Conservation (phyloP, 2,113 vertebrate genomes). For the Noctilio leporinus region DNA sequence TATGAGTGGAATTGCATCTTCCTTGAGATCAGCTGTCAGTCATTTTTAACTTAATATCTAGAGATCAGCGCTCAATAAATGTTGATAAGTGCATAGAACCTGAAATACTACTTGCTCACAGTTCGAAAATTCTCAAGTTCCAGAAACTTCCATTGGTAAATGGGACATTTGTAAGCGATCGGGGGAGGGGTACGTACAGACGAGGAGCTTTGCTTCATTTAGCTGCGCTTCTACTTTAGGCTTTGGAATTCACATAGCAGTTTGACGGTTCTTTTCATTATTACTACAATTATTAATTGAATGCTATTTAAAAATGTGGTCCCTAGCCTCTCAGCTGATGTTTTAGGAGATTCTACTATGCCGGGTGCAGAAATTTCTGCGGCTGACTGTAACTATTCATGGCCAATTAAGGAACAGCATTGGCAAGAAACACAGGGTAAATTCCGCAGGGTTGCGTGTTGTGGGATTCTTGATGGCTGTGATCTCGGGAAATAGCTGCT, state of each 20-base stretch:
- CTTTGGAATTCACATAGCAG: background rate
- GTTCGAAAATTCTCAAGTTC: background rate
- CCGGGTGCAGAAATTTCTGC: conserved; percentile 45
- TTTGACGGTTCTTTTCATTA: conserved; percentile 50
- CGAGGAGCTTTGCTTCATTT: background rate
- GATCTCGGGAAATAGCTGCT: background rate
- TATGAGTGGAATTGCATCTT: background rate
- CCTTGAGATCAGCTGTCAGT: background rate
- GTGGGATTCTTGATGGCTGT: background rate
- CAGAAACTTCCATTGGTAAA: background rate
- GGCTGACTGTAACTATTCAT: conserved; percentile 40
- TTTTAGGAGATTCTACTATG: conserved; percentile 47
- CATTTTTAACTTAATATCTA: background rate
- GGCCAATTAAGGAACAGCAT: conserved; percentile 57
- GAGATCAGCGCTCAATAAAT: background rate
- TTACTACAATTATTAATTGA: conserved; percentile 50
- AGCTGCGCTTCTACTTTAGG: background rate
- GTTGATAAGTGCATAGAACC: background rate
- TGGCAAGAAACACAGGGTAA: conserved; percentile 28
- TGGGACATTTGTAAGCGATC: background rate
- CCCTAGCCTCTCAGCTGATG: conserved; percentile 41
- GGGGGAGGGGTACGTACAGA: background rate
- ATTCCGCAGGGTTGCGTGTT: background rate
- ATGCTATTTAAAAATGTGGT: conserved; percentile 62
- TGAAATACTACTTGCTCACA: background rate